Evolutionary conservation across 1,140 invertebrate genomes (phyloP), one percentile per base, ranked within the genome.

Genomic region (Aphaenogaster rudis): DNA sequence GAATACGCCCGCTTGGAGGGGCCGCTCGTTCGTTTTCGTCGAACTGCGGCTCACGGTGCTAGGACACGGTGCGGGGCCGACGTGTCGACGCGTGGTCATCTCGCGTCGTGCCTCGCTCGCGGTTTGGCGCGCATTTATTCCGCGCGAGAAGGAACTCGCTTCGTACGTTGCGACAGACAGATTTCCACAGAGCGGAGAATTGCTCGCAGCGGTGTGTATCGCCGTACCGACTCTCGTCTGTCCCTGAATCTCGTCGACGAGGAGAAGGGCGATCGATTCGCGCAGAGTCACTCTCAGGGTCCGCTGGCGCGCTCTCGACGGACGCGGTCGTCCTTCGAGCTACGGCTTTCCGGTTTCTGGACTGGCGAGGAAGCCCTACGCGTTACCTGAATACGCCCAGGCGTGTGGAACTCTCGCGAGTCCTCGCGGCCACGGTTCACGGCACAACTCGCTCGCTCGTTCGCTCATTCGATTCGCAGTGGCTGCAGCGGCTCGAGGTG

Each of bases 401-500:
- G 54, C 17, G 36, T 45, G 45, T 33, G 66, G 15, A 61, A 52
- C 50, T 77, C 50, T 57, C 33, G 57, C 52, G 48, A 54, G 21
- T 28, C 45, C 17, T 82, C 45, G 48, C 66, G 50, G 52, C 28
- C 36, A 59, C 11, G 21, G 28, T 33, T 85, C 69, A 28, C 67
- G 42, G 21, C 21, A 64, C 76, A 17, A 17, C 77, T 59, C 59
- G n/a, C 67, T 28, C 15, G 54, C 59, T 59, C 48, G n/a, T 15
- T 67, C 13, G 50, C 59, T 50, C 57, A 54, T 64, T 79, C 57
- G 66, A 61, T 74, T 69, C 78, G 84, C 42, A 64, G 77, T 63
- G 52, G 59, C 63, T 54, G 82, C 45, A 61, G 45, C 57, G 50
- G 59, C 66, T 87, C 86, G 36, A 64, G 33, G 3, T 28, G 74